A percentile compares a stretch with the other conserved stretches of the same genome.
Conservation (phyloP, 2,888 invertebrate species). For the Drosophila eohydei region DNA sequence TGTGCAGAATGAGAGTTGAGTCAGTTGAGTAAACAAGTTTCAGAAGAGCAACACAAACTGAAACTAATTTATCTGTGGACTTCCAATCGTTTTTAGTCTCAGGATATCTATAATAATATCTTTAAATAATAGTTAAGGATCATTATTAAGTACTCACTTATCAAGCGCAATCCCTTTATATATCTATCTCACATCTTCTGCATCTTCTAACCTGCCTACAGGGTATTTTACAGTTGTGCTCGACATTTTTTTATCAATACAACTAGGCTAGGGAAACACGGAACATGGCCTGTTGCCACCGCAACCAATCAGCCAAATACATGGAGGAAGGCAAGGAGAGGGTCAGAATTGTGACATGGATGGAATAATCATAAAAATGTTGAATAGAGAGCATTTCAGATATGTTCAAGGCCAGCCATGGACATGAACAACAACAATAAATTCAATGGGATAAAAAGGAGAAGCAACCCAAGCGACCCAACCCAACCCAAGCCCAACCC, state of each 20-base stretch:
- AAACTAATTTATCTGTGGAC: too few species aligned
- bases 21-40: too few species aligned
- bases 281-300: conserved; percentile 61
- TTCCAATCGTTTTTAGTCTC: too few species aligned
- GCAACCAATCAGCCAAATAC: conserved; percentile 57
- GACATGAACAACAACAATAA: conserved; percentile 33
- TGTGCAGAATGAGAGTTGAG: too few species aligned
- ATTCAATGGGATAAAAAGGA: conserved; percentile 4
- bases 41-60: too few species aligned
- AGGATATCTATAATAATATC: too few species aligned
- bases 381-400: conserved; percentile 48
- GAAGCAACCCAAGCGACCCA: not conserved
- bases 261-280: conserved; percentile 34
- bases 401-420: conserved; percentile 29
- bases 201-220: not conserved
- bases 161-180: too few species aligned
- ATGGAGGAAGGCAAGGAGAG: not conserved
- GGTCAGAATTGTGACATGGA: conserved; percentile 21
- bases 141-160: too few species aligned
- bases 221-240: not conserved
- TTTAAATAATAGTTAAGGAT: too few species aligned
- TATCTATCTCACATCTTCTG: not conserved
- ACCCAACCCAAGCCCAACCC: not conserved
- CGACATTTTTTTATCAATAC: not conserved
- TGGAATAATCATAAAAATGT: conserved; percentile 66